phyloP scores from a whole-genome alignment of 37 sponge, comb jelly and placozoan species.

The Tethya wilhelma region DNA sequence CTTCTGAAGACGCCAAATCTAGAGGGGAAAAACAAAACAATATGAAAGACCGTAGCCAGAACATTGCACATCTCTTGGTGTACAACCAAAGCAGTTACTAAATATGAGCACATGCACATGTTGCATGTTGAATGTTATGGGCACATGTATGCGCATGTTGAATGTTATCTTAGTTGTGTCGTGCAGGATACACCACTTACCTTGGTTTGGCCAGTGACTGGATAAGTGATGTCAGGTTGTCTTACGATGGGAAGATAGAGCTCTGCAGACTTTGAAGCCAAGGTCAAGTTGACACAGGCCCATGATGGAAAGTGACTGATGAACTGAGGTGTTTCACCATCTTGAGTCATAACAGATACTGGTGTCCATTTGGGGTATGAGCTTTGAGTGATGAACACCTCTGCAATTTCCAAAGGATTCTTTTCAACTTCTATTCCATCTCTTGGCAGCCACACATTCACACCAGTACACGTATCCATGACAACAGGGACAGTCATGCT shows the following conservation, averaged over 20 bases:
- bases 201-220: conserved; percentile 43
- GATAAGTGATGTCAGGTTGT: conserved; percentile 4
- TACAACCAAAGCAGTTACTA: no score
- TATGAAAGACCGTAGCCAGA: no score
- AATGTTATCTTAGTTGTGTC: no score
- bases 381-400: conserved; percentile 25
- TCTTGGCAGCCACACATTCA: conserved; percentile 54
- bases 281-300: conserved; percentile 32
- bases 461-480: conserved; percentile 48
- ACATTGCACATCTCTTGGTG: no score
- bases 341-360: conserved; percentile 52
- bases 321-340: conserved; percentile 48
- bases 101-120: no score
- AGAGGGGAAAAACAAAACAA: background rate
- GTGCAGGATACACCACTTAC: conserved; percentile 16
- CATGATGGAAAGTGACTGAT: conserved; percentile 43
- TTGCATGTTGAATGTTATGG: no score
- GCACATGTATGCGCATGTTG: no score
- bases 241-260: conserved; percentile 18
- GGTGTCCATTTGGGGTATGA: conserved; percentile 57
- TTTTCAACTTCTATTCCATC: background rate
- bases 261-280: conserved; percentile 16
- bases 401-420: conserved; percentile 2
- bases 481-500: conserved; percentile 14
- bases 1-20: conserved; percentile 5